Conservation (phyloP, 2,113 vertebrate species). For the Chionodraco myersi region DNA sequence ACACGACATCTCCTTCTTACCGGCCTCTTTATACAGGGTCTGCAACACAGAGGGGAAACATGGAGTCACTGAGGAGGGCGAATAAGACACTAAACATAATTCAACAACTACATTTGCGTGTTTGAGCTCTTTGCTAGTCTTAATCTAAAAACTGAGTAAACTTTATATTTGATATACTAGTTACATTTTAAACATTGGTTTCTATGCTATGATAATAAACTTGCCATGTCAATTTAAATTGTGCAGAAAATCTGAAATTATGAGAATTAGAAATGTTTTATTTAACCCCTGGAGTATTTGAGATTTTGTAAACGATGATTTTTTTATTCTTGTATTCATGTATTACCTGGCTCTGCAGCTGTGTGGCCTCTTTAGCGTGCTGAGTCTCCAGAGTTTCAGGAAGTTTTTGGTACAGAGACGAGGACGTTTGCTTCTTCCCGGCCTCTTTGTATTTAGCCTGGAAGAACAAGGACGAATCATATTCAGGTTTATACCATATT, state of each 20-base stretch:
- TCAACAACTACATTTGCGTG: no score
- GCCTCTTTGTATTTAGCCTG: slow-evolving; percentile 72
- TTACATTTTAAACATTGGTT: no score
- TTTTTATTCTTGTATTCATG: not conserved
- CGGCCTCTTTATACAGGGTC: slow-evolving; percentile 59
- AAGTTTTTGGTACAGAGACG: slow-evolving; percentile 62
- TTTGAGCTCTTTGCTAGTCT: no score
- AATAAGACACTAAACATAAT: not conserved
- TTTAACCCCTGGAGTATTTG: no score
- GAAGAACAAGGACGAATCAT: slow-evolving; percentile 47
- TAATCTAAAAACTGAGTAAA: no score
- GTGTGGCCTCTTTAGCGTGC: slow-evolving; percentile 66
- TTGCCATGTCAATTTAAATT: no score
- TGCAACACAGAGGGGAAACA: not conserved
- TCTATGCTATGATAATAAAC: no score
- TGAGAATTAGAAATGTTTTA: no score
- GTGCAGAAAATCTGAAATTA: no score
- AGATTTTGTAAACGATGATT: no score
- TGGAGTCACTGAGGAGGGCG: not conserved
- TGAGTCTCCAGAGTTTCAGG: slow-evolving; percentile 74
- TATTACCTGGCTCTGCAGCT: slow-evolving; percentile 83
- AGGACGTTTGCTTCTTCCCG: slow-evolving; percentile 16
- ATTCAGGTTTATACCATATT: no score
- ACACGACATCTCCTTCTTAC: slow-evolving; percentile 81
- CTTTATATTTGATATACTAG: no score